These are phyloP conservation scores for Zootermopsis nevadensis DNA, from an alignment of 2,888 invertebrate species.

Conservation along the genomic window DNA sequence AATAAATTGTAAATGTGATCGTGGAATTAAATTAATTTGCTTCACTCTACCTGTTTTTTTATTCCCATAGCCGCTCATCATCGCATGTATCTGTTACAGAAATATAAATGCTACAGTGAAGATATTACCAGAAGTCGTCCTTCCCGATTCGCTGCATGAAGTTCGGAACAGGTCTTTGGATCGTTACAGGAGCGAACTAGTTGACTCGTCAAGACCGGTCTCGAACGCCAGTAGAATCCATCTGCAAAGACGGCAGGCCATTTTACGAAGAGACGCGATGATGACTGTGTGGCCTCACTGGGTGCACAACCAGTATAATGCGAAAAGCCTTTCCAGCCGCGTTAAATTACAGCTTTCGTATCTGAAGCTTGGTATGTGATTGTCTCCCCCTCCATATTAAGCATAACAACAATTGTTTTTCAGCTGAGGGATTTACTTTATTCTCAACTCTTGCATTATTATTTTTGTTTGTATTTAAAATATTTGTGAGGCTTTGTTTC, in stretches of 20 bases:
- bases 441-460: too few species aligned
- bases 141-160: conserved; percentile 68
- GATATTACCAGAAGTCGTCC: conserved; percentile 75
- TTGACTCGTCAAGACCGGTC: conserved; percentile 22
- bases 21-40: too few species aligned
- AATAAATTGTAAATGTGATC: too few species aligned
- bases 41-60: too few species aligned
- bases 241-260: neutral
- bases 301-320: conserved; percentile 74
- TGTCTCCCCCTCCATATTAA: too few species aligned
- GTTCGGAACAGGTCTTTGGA: conserved; percentile 60
- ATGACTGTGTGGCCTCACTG: conserved; percentile 75
- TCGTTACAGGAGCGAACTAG: conserved; percentile 55
- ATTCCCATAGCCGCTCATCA: too few species aligned
- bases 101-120: conserved; percentile 71
- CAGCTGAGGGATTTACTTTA: too few species aligned
- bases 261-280: conserved; percentile 62
- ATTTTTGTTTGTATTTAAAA: too few species aligned
- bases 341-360: conserved; percentile 57
- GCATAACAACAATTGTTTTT: too few species aligned
- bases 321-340: conserved; percentile 63
- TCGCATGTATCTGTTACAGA: conserved; percentile 57
- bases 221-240: neutral
- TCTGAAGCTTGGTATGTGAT: conserved; percentile 58
- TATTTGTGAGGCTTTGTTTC: too few species aligned